Percentiles rank a stretch among this genome's conserved stretches.
These are phyloP conservation scores for Centruroides vittatus DNA, from an alignment of 1,140 invertebrate species.

Conservation along the genomic window DNA sequence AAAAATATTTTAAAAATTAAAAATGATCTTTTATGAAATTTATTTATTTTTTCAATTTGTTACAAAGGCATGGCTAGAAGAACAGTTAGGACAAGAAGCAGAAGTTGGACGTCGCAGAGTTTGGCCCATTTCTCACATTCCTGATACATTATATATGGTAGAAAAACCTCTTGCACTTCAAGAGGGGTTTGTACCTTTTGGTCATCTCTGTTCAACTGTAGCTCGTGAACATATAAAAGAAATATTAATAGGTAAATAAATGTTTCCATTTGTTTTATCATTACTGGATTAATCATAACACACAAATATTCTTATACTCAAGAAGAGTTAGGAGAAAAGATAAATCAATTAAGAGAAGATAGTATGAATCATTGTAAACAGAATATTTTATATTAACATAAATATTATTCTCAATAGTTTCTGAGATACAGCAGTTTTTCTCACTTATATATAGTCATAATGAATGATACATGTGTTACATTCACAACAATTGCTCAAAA, in stretches of 20 bases:
- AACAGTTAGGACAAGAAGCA: conserved; percentile 50
- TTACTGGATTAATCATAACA: no score
- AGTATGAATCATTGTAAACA: no score
- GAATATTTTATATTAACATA: no score
- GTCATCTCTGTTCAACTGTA: conserved; percentile 9
- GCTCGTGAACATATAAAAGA: conserved; percentile 11
- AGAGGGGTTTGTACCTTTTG: conserved; percentile 10
- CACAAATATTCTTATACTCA: no score
- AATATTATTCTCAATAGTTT: no score
- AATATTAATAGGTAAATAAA: neutral
- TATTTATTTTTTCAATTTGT: conserved; percentile 7
- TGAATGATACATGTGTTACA: no score
- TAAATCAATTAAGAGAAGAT: no score
- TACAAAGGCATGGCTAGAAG: conserved; percentile 55
- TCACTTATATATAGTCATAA: no score
- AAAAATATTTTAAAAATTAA: neutral
- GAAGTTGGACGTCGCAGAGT: conserved; percentile 40
- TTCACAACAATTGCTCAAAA: no score
- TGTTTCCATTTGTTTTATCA: no score
- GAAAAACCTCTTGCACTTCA: conserved; percentile 34
- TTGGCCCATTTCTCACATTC: conserved; percentile 44
- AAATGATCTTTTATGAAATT: conserved; percentile 2
- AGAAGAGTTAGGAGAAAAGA: no score
- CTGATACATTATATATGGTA: conserved; percentile 90
- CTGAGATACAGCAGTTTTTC: no score